Evolutionary conservation across 2,797 vertebrate genomes (phyloP), one percentile per base, ranked within the genome.

Genomic region (Crenichthys baileyi): DNA sequence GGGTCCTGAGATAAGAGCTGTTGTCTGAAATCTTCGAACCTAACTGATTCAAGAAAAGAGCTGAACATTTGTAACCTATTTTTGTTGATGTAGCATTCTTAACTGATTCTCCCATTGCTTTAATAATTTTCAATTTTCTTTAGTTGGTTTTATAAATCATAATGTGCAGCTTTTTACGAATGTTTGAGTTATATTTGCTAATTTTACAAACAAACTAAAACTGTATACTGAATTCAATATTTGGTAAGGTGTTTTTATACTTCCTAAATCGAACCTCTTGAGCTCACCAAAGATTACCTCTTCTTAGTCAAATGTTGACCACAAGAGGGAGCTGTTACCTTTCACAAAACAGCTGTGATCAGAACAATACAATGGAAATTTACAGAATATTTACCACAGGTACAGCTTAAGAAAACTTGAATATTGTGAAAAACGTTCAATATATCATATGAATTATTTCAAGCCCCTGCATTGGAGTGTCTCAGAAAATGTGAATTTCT

Each of bases 261-360:
- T 36, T 73, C 31, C 6, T 24, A 15, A 55, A 39, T 71, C 9
- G 31, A 53, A 72, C 24, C 39, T 44, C 16, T 51, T 46, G 39
- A 63, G 5, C 11, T 68, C 5, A 68, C 41, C 65, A 68, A 24
- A 67, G 39, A 68, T 46, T 26, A 31, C 20, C 61, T 20, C 5
- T 1, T 76, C 70, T 70, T 18, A 36, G 48, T 82, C n/a, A 67
- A 8, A 55, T 31, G 12, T 73, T 5, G 2, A 72, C 86, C 90
- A 91, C 85, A 74, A 83, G 84, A 74, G 85, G 84, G 86, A 36
- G 82, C 84, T 36, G 85, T n/a, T 70, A 31, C 60, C 26, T 13
- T 55, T 39, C 51, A 24, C n/a, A 24, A 73, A 15, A 13, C 22
- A 8, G 44, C 44, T 60, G 29, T 39, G 9, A 51, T 22, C 15